These are phyloP conservation scores for Ataeniobius toweri DNA, from an alignment of 2,797 vertebrate genomes.

Conservation along the genomic window DNA sequence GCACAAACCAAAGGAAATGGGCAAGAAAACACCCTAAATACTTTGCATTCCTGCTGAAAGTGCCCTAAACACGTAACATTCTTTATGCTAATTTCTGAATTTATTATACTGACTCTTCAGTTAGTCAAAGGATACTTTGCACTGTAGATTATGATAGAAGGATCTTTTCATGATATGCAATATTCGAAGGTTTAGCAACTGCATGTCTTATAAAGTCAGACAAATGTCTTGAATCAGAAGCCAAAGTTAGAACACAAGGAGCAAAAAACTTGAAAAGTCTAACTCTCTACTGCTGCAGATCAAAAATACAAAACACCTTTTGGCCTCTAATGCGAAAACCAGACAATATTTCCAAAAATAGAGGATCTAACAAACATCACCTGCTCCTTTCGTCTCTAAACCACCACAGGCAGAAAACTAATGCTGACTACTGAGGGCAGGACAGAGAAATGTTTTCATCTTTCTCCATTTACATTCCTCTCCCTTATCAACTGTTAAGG, in stretches of 20 bases:
- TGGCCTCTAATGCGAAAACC: constrained; percentile 13
- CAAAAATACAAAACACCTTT: not conserved
- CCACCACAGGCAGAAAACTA: constrained; percentile 43
- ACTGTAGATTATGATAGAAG: too few relatives aligned
- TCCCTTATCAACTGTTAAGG: constrained; percentile 34
- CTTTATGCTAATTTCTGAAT: too few relatives aligned
- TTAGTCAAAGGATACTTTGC: too few relatives aligned
- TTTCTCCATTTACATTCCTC: constrained; percentile 33
- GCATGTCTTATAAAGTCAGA: not conserved
- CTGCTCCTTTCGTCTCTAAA: constrained; percentile 24
- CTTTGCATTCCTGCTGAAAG: too few relatives aligned
- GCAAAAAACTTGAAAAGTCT: too few relatives aligned
- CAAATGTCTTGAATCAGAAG: not conserved
- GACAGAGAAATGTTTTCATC: constrained; percentile 54
- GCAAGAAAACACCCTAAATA: too few relatives aligned
- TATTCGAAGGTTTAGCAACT: too few relatives aligned
- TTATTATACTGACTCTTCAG: too few relatives aligned
- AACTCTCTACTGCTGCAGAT: not conserved
- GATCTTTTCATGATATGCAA: too few relatives aligned
- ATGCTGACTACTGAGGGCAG: constrained; percentile 43
- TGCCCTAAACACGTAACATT: too few relatives aligned
- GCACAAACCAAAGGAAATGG: too few relatives aligned
- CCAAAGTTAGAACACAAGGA: too few relatives aligned
- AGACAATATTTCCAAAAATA: constrained; percentile 14
- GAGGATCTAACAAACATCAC: constrained; percentile 27